These are phyloP conservation scores for Fragum fragum DNA, from an alignment of 2,888 invertebrate species.

Conservation along the genomic window DNA sequence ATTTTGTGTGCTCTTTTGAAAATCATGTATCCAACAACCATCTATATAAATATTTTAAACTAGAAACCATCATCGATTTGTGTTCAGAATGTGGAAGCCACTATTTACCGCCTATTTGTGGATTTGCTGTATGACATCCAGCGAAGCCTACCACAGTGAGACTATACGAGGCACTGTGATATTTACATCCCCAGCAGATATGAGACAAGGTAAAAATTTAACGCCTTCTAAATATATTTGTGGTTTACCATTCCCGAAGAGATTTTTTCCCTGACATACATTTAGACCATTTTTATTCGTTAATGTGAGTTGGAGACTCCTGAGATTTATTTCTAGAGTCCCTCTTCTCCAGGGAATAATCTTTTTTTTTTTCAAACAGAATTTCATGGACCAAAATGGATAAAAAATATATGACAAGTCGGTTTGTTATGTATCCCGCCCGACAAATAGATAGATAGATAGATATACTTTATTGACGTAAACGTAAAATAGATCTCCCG, in stretches of 20 bases:
- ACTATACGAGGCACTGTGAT: neutral
- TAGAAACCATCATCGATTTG: neutral
- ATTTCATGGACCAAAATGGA: no score
- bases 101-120: neutral
- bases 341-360: no score
- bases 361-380: no score
- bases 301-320: no score
- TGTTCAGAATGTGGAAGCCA: neutral
- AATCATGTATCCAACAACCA: neutral
- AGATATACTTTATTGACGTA: no score
- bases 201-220: neutral
- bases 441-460: no score
- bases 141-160: neutral
- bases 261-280: neutral
- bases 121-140: neutral
- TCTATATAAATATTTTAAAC: neutral
- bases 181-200: neutral
- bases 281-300: no score
- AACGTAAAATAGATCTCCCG: no score
- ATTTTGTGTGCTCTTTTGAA: neutral
- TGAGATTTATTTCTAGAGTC: no score
- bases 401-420: no score
- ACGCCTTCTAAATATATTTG: neutral
- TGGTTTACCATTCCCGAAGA: neutral
- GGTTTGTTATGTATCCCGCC: no score